These are phyloP conservation scores for Rhinogobio ventralis DNA, from an alignment of 2,797 vertebrate genomes.

Conservation along the genomic window DNA sequence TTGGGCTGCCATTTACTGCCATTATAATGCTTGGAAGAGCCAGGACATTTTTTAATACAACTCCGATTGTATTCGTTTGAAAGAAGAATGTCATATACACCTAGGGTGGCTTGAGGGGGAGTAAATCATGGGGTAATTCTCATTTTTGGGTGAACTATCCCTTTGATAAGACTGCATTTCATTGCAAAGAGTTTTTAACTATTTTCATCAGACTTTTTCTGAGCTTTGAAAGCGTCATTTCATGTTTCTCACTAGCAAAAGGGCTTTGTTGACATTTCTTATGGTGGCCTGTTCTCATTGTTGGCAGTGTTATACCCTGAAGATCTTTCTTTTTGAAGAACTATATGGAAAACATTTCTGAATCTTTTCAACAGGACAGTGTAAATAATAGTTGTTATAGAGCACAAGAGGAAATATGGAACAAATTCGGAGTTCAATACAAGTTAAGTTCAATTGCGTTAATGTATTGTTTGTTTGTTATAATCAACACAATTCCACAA, in stretches of 20 bases:
- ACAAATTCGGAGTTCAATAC: background rate
- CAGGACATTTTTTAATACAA: no score
- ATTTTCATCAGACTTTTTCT: background rate
- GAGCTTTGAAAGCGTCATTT: background rate
- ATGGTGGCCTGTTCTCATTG: constrained; percentile 21
- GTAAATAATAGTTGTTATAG: background rate
- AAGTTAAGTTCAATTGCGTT: background rate
- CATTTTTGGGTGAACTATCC: no score
- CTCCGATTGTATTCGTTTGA: no score
- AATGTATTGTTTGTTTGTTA: background rate
- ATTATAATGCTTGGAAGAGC: no score
- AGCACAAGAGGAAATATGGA: background rate
- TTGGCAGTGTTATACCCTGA: background rate
- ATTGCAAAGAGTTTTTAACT: background rate
- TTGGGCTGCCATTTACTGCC: no score
- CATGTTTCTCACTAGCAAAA: constrained; percentile 9
- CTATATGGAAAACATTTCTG: background rate
- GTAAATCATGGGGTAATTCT: no score
- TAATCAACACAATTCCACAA: background rate
- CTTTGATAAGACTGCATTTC: constrained; percentile 12
- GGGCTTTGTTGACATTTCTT: background rate
- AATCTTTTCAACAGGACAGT: background rate
- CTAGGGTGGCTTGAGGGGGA: no score
- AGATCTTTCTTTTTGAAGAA: constrained; percentile 6
- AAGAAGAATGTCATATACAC: no score